Percentiles rank a stretch among this genome's conserved stretches.
Evolutionary conservation across 2,888 invertebrate species (phyloP).

Genomic region (Caenorhabditis afra): DNA sequence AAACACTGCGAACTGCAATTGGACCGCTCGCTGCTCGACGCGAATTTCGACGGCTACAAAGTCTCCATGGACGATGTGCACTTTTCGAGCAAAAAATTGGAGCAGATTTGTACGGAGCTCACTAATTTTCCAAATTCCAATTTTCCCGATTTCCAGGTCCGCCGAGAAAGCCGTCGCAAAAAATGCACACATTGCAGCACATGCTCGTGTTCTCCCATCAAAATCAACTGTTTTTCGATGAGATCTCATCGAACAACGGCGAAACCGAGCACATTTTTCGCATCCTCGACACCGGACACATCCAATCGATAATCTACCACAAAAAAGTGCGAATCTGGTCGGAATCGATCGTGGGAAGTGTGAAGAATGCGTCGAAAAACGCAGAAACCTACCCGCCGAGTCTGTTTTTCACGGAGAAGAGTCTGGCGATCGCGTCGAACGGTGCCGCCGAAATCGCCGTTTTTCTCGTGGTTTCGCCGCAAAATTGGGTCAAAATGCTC

Average conservation of each 20-base stretch:
- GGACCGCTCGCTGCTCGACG: conserved; percentile 41
- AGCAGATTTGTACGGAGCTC: conserved; percentile 15
- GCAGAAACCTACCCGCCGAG: conserved; percentile 17
- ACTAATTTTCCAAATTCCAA: neutral
- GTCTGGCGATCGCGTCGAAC: conserved; percentile 29
- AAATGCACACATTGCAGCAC: conserved; percentile 56
- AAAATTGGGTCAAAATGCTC: conserved; percentile 30
- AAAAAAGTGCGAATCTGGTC: neutral
- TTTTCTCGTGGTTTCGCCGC: neutral
- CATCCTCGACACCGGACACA: conserved; percentile 36
- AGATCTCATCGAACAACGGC: too few relatives aligned
- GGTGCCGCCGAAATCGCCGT: conserved; percentile 35
- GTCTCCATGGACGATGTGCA: conserved; percentile 53
- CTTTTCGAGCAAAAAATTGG: conserved; percentile 23
- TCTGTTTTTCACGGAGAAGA: conserved; percentile 23
- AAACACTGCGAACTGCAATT: conserved; percentile 45
- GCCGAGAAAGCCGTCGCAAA: neutral
- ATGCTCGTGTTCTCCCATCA: conserved; percentile 58
- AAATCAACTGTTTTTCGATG: conserved; percentile 42
- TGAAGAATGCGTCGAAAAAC: neutral
- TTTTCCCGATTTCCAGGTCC: conserved; percentile 3
- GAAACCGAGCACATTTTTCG: conserved; percentile 33
- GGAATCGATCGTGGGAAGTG: conserved; percentile 11
- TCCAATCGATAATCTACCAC: conserved; percentile 28
- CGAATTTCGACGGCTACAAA: conserved; percentile 67